Evolutionary conservation across 2,888 invertebrate genomes (phyloP), one percentile per base, ranked within the genome.

Genomic region (Machimus rusticus): DNA sequence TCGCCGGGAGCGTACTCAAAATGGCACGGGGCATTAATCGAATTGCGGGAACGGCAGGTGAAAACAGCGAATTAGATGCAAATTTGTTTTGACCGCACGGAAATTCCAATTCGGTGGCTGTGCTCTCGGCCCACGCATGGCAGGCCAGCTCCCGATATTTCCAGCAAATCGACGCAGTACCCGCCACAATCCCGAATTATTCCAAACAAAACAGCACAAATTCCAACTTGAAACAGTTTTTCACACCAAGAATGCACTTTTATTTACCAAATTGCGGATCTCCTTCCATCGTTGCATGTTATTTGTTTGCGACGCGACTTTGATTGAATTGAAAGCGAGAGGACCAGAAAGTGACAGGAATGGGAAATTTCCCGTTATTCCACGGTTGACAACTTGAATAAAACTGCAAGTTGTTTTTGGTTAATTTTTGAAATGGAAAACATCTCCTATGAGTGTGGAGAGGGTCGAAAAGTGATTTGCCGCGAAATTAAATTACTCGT

Each of bases 271-370:
- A 79, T 76, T 86, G 43, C 16, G 19, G 39, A 55, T 78, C 78
- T 79, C n/a, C 86, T 66, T 86, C 86, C 86, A 86, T 86, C 78
- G 66, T 43, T 86, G 57, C 86, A 86, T 86, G 66, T 79, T 86
- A 77, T 86, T 86, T 86, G 86, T 86, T 86, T 86, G 78, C 78
- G 78, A 79, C 86, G 78, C 86, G 86, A 77, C 37, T 77, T 77
- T 74, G 46, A 81, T 81, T 81, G 55, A 74, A 84, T 84, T 57
- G n/a, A 66, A 66, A 46, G 82, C 74, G 51, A 81, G 84, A 66
- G 66, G 57, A 79, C 19, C 31, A 34, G 34, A 39, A 78, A 39
- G 78, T 81, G 81, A 81, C 81, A 81, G n/a, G 4, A 9, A 66
- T 66, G 9, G 23, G 23, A 39, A 78, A 78, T 78, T n/a, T 78